Evolutionary conservation across 2,113 vertebrate species (phyloP), one percentile per base, ranked within the genome.

Genomic region (Hyperopisus bebe): DNA sequence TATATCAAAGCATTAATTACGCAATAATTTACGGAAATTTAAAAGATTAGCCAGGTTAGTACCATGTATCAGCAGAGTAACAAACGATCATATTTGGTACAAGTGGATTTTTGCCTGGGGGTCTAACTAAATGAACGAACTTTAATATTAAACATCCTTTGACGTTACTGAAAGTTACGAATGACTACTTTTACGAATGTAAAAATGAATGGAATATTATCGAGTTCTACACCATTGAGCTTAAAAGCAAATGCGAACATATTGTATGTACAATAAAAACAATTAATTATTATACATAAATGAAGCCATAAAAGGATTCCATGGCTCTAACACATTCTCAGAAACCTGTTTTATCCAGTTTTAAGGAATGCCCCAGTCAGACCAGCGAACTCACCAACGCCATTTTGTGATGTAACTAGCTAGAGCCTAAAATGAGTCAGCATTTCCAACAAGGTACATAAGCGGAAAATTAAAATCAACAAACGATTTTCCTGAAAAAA

Each of bases 401-500:
- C 92, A 92, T 92, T 91, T 92, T 62, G 51, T 27, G 86, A 62
- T 82, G 90, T 90, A 89, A 90, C 39, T 24, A 47, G 21, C 42
- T n/a, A 47, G 8, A 10, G 6, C 11, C 47, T 89, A 58, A 86
- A 46, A 47, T 90, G 91, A 92, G 3, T 92, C 89, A 91, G 89
- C 90, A 89, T 89, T 91, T 51, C 48, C 17, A 35, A 46, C 50
- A 35, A 46, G 82, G 3, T 13, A 85, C 24, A 46, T 11, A 46
- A 44, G 9, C 7, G 44, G 0, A n/a, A 19, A 87, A 31, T 31
- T 55, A 21, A 87, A 35, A 88, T 17, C 46, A 88, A n/a, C 53
- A 47, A 48, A 50, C n/a, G 21, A 42, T 86, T n/a, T n/a, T 24
- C 55, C 21, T n/a, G 7, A 21, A 24, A 47, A 35, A 53, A 58